phyloP scores from a whole-genome alignment of 2,113 vertebrate species.

The Thamnaconus septentrionalis region DNA sequence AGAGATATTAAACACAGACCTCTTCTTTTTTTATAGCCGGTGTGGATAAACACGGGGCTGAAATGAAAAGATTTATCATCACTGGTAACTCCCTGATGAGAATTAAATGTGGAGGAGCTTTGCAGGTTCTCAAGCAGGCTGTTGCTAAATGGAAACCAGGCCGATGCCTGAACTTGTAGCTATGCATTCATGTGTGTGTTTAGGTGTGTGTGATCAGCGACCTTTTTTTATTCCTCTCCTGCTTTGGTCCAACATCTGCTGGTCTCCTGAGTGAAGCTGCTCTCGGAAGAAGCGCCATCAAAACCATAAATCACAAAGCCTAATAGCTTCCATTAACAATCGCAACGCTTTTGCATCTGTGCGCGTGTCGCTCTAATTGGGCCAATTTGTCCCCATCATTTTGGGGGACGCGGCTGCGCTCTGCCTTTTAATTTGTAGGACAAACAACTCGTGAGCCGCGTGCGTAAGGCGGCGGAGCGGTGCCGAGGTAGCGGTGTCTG shows the following conservation, averaged over 20 bases:
- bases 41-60: too few relatives aligned
- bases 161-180: neutral
- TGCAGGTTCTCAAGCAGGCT: neutral
- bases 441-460: constrained; percentile 54
- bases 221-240: neutral
- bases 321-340: constrained; percentile 77
- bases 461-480: constrained; percentile 1
- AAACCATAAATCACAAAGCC: constrained; percentile 65
- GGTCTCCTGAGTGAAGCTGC: constrained; percentile 50
- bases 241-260: constrained; percentile 34
- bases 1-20: too few relatives aligned
- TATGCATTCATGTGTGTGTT: neutral
- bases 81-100: too few relatives aligned
- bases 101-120: too few relatives aligned
- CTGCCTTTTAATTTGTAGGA: constrained; percentile 65
- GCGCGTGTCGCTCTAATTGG: constrained; percentile 73
- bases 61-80: too few relatives aligned
- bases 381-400: constrained; percentile 73
- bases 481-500: too few relatives aligned
- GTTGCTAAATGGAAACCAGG: constrained; percentile 21
- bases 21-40: too few relatives aligned
- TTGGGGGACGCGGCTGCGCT: constrained; percentile 44
- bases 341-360: constrained; percentile 69
- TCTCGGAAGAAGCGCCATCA: constrained; percentile 39
- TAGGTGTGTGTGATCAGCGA: constrained; percentile 24